Evolutionary conservation across 2,113 vertebrate species (phyloP).

Genomic region (Deroptyus accipitrinus): DNA sequence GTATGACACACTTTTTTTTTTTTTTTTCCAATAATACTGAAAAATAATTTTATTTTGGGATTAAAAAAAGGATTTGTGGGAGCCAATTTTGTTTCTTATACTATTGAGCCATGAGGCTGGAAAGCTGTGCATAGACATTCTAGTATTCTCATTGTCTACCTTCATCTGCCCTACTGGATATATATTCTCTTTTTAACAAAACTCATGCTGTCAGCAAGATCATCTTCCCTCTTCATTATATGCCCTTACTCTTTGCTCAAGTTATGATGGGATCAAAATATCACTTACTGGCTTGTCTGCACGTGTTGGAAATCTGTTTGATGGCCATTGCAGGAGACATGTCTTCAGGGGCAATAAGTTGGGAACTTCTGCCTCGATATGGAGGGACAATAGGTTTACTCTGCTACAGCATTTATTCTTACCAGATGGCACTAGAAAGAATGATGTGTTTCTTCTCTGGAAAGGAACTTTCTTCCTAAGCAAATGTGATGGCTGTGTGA

Average conservation of each 20-base stretch:
- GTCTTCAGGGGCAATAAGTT: conserved; percentile 7
- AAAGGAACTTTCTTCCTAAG: background rate
- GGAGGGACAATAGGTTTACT: background rate
- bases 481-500: conserved; percentile 14
- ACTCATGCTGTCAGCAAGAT: background rate
- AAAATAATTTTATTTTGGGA: background rate
- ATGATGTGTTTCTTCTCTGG: background rate
- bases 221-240: background rate
- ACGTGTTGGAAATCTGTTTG: background rate
- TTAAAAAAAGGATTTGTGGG: background rate
- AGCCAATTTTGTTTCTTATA: background rate
- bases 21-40: fast-evolving
- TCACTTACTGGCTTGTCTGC: background rate
- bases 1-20: background rate
- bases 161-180: background rate
- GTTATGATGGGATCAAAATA: background rate
- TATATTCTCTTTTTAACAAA: background rate
- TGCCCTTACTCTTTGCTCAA: background rate
- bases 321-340: background rate
- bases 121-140: background rate
- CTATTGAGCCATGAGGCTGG: background rate
- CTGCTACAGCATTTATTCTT: background rate
- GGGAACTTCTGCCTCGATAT: background rate
- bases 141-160: background rate
- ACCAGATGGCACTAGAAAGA: conserved; percentile 9